A percentile compares a stretch with the other conserved stretches of the same genome.
These are phyloP conservation scores for Hydriomena furcata DNA, from an alignment of 2,888 invertebrate species.

Conservation along the genomic window DNA sequence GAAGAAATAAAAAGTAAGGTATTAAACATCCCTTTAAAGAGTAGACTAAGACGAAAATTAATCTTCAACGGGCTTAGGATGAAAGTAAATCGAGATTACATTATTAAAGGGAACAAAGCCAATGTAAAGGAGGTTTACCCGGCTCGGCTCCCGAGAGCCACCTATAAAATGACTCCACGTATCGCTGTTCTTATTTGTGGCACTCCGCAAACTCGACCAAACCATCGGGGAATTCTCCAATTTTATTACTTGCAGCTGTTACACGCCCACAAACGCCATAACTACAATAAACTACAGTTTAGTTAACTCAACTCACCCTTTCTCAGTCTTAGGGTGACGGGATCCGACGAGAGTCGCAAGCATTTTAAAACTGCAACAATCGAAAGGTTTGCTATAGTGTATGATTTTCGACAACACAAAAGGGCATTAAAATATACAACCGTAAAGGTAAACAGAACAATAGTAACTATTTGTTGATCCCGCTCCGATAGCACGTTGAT, in stretches of 20 bases:
- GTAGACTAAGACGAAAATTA: slow-evolving; percentile 15
- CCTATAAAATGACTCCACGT: slow-evolving; percentile 65
- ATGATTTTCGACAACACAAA: slow-evolving; percentile 29
- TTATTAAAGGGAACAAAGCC: slow-evolving; percentile 62
- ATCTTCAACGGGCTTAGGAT: slow-evolving; percentile 26
- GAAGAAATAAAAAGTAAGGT: neutral
- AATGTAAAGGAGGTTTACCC: slow-evolving; percentile 57
- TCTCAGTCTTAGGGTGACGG: slow-evolving; percentile 94
- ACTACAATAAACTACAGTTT: slow-evolving; percentile 41
- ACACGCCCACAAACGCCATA: slow-evolving; percentile 45
- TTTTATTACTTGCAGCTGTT: slow-evolving; percentile 63
- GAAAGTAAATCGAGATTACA: slow-evolving; percentile 45
- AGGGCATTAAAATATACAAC: slow-evolving; percentile 36
- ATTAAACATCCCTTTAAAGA: neutral
- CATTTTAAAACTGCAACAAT: slow-evolving; percentile 94
- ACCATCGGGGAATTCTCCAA: slow-evolving; percentile 64
- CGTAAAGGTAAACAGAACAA: slow-evolving; percentile 33
- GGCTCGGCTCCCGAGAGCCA: slow-evolving; percentile 61
- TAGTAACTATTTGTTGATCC: slow-evolving; percentile 42
- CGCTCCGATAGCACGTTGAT: slow-evolving; percentile 46
- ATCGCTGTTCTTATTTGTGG: slow-evolving; percentile 64
- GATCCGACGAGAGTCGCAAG: slow-evolving; percentile 94
- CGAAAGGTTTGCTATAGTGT: slow-evolving; percentile 37
- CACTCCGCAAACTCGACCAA: slow-evolving; percentile 59
- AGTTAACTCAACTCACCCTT: slow-evolving; percentile 86